A percentile compares a stretch with the other conserved stretches of the same genome.
Conservation (phyloP, 2,113 vertebrate genomes). For the Ariopsis seemanni region DNA sequence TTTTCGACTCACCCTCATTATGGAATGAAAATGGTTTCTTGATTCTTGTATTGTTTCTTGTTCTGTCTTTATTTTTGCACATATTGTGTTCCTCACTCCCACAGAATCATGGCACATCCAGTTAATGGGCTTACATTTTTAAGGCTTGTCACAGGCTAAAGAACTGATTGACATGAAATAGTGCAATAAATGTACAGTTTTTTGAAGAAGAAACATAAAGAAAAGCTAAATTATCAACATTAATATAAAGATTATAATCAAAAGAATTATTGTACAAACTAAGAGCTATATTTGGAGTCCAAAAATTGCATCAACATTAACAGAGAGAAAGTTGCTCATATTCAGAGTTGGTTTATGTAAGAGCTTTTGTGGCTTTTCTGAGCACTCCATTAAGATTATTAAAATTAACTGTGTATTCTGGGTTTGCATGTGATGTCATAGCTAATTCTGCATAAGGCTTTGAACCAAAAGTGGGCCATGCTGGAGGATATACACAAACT, state of each 20-base stretch:
- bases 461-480: too few relatives aligned
- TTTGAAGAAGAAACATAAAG: background rate
- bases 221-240: background rate
- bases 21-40: conserved; percentile 12
- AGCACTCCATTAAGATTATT: background rate
- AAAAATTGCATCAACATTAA: background rate
- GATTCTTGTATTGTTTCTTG: conserved; percentile 15
- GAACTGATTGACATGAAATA: background rate
- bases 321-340: background rate
- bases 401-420: background rate
- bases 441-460: too few relatives aligned
- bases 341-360: background rate
- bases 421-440: too few relatives aligned
- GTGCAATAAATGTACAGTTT: background rate
- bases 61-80: conserved; percentile 11
- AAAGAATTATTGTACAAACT: background rate
- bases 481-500: too few relatives aligned
- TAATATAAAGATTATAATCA: background rate
- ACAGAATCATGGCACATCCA: background rate
- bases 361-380: background rate
- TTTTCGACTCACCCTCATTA: conserved; percentile 44
- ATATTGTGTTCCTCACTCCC: background rate
- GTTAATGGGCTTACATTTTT: background rate
- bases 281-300: background rate
- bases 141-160: background rate